Conservation (phyloP, 1,140 invertebrate species). For the Pseudomyrmex flavicornis region DNA sequence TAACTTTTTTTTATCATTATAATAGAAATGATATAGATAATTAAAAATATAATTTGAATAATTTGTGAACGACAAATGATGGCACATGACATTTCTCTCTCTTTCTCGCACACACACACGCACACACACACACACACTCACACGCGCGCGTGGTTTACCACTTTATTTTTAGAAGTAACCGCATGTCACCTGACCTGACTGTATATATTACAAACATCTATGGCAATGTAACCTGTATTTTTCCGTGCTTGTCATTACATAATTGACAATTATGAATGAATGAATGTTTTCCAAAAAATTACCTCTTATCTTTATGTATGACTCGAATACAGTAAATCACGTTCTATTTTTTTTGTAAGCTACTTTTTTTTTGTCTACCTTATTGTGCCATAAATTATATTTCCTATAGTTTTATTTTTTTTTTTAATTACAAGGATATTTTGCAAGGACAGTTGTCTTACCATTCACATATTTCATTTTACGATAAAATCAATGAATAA, state of each 20-base stretch:
- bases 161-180: conserved; percentile 57
- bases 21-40: too few relatives aligned
- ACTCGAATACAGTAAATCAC: not conserved
- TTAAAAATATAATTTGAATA: too few relatives aligned
- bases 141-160: not conserved
- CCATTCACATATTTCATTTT: not conserved
- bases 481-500: not conserved
- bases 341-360: not conserved
- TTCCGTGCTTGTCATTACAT: conserved; percentile 40
- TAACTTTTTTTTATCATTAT: too few relatives aligned
- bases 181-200: conserved; percentile 39
- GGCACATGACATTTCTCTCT: too few relatives aligned
- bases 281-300: not conserved
- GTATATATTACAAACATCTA: not conserved
- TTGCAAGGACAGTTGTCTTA: not conserved
- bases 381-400: not conserved
- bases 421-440: not conserved
- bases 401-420: not conserved
- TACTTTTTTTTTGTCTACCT: too few relatives aligned
- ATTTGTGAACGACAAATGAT: too few relatives aligned
- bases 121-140: too few relatives aligned
- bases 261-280: conserved; percentile 18
- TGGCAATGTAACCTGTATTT: conserved; percentile 24
- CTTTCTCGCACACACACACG: too few relatives aligned
- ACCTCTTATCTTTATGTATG: too few relatives aligned